Percentiles rank a stretch among this genome's conserved stretches.
These are phyloP conservation scores for Leptinotarsa haldemani DNA, from an alignment of 2,888 invertebrate genomes.

Conservation along the genomic window DNA sequence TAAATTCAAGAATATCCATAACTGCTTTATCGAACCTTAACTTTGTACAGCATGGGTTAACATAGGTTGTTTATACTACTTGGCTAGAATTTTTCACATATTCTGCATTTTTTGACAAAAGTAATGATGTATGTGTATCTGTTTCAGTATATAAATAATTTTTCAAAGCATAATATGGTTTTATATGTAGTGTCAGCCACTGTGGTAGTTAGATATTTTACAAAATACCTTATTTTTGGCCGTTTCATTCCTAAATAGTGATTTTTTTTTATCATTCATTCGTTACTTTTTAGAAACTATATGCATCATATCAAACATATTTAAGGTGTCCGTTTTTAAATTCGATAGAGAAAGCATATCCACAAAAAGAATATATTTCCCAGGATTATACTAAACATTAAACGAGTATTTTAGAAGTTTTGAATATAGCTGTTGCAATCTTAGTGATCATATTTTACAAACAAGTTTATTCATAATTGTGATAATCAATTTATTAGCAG, in stretches of 20 bases:
- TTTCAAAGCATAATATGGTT: slow-evolving; percentile 35
- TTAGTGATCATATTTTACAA: slow-evolving; percentile 41
- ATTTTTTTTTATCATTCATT: slow-evolving; percentile 37
- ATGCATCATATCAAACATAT: too few relatives aligned
- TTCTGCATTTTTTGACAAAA: slow-evolving; percentile 27
- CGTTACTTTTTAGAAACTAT: slow-evolving; percentile 43
- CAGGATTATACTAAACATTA: slow-evolving; percentile 40
- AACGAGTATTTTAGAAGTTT: slow-evolving; percentile 11
- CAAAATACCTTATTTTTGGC: slow-evolving; percentile 32
- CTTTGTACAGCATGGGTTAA: slow-evolving; percentile 44
- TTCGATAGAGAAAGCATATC: slow-evolving; percentile 43
- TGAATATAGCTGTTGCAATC: slow-evolving; percentile 20
- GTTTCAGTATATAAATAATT: slow-evolving; percentile 39
- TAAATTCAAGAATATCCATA: slow-evolving; percentile 44
- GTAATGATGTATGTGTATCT: slow-evolving; percentile 22
- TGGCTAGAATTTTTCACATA: slow-evolving; percentile 30
- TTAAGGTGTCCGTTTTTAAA: slow-evolving; percentile 23
- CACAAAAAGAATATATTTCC: slow-evolving; percentile 46
- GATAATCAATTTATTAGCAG: slow-evolving; percentile 45
- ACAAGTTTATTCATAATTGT: slow-evolving; percentile 47
- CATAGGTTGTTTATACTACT: slow-evolving; percentile 45
- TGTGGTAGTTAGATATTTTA: slow-evolving; percentile 42
- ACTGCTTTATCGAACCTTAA: slow-evolving; percentile 46
- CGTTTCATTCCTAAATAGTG: slow-evolving; percentile 33
- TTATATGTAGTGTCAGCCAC: slow-evolving; percentile 35